Percentiles rank a stretch among this genome's conserved stretches.
These are phyloP conservation scores for Drosophila quinaria DNA, from an alignment of 2,888 invertebrate species.

Conservation along the genomic window DNA sequence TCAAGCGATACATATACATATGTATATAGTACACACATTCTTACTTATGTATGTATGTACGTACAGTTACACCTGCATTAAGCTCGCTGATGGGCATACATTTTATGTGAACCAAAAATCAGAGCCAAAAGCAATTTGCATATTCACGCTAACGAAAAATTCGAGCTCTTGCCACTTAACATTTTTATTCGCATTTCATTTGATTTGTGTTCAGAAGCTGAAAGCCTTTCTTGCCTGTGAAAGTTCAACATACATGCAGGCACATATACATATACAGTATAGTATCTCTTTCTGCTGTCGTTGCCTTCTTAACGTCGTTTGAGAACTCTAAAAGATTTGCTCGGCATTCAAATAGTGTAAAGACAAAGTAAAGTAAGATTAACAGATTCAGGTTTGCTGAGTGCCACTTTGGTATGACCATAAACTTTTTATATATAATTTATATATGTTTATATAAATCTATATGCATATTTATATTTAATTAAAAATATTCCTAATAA, in stretches of 20 bases:
- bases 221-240: constrained; percentile 20
- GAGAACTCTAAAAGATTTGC: constrained; percentile 19
- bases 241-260: not conserved
- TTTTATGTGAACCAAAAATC: constrained; percentile 60
- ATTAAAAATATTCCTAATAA: no score
- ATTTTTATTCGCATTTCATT: constrained; percentile 72
- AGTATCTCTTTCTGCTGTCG: constrained; percentile 12
- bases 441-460: no score
- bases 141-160: constrained; percentile 53
- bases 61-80: constrained; percentile 40
- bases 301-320: constrained; percentile 42
- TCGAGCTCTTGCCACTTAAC: constrained; percentile 49
- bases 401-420: constrained; percentile 18
- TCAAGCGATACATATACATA: constrained; percentile 6
- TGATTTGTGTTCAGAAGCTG: constrained; percentile 55
- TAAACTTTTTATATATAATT: not conserved
- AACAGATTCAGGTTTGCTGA: constrained; percentile 28
- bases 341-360: constrained; percentile 50
- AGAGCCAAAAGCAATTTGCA: constrained; percentile 69
- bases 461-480: no score
- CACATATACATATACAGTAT: not conserved
- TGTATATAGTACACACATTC: not conserved
- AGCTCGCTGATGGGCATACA: constrained; percentile 18
- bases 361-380: constrained; percentile 52
- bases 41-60: constrained; percentile 1